Evolutionary conservation across 1,140 invertebrate species (phyloP).

Genomic region (Tenebrio molitor): DNA sequence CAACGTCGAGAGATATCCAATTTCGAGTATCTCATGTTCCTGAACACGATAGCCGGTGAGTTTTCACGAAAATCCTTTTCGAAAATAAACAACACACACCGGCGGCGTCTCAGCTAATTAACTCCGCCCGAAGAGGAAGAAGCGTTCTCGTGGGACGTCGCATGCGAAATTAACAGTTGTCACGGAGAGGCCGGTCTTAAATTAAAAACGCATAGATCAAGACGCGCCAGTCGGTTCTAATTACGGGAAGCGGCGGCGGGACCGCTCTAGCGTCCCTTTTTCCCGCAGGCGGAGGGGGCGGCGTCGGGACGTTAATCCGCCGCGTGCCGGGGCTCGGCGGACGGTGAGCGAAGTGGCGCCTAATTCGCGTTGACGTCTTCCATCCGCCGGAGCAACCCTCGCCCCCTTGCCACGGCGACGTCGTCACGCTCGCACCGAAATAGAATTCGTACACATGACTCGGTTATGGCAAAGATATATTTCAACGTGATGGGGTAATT

Average conservation of each 20-base stretch:
- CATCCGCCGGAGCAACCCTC: constrained; percentile 54
- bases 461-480: constrained; percentile 41
- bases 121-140: constrained; percentile 17
- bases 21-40: constrained; percentile 99
- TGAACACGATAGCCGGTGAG: constrained; percentile 98
- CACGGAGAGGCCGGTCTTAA: constrained; percentile 53
- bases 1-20: constrained; percentile 98
- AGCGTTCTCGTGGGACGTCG: constrained; percentile 47
- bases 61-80: background rate
- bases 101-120: constrained; percentile 32
- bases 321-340: constrained; percentile 42
- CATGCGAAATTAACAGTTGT: constrained; percentile 62
- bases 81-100: constrained; percentile 13
- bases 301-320: constrained; percentile 36
- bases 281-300: background rate
- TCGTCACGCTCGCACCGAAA: background rate
- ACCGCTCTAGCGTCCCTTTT: background rate
- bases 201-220: constrained; percentile 62
- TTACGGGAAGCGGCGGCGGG: background rate
- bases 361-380: constrained; percentile 62
- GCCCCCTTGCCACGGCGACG: constrained; percentile 8
- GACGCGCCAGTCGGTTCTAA: constrained; percentile 2
- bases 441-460: constrained; percentile 30
- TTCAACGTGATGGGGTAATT: constrained; percentile 41
- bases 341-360: constrained; percentile 60